Conservation (phyloP, 2,113 vertebrate genomes). For the Tamias sibiricus region DNA sequence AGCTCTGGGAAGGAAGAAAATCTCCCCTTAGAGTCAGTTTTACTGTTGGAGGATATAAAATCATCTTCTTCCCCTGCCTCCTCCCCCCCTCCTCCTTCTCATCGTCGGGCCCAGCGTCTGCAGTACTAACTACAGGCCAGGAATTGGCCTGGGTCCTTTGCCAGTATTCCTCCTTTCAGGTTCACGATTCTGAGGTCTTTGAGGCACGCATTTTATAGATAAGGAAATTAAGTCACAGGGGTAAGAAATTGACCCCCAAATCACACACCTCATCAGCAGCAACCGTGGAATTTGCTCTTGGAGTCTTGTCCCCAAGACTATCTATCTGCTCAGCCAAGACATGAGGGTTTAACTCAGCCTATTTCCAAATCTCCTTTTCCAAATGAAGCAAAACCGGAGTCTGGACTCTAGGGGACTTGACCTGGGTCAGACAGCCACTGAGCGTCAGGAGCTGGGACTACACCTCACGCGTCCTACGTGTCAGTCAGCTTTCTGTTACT, state of each 20-base stretch:
- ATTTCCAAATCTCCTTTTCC: not conserved
- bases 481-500: not conserved
- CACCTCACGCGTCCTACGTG: not conserved
- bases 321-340: not conserved
- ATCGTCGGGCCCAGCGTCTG: not conserved
- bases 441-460: not conserved
- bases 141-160: not conserved
- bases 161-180: not conserved
- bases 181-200: not conserved
- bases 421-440: not conserved
- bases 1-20: not conserved
- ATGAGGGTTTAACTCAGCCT: not conserved
- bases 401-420: not conserved
- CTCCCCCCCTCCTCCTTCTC: too few species aligned
- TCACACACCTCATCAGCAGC: not conserved
- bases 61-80: too few species aligned
- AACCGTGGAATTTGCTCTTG: not conserved
- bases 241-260: not conserved
- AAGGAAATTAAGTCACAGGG: not conserved
- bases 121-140: not conserved
- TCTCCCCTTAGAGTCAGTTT: not conserved
- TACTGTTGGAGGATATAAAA: not conserved
- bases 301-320: not conserved
- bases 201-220: not conserved
- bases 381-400: not conserved